phyloP scores from a whole-genome alignment of 2,888 invertebrate genomes.

The Oxystoma pomonae region DNA sequence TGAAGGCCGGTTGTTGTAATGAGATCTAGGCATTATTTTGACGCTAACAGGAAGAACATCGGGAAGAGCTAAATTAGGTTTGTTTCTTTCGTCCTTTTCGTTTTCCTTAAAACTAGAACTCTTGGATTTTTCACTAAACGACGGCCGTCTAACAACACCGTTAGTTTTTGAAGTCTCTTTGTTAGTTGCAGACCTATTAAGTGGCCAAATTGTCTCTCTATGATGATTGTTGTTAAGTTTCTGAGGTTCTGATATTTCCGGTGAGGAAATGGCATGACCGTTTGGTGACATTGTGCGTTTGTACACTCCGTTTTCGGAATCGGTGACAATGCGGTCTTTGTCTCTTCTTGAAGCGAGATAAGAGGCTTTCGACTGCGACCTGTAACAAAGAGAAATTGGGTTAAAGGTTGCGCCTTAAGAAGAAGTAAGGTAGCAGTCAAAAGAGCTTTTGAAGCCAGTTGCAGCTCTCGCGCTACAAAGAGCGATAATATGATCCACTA shows the following conservation, averaged over 20 bases:
- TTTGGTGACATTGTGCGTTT: conserved; percentile 70
- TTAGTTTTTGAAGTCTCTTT: conserved; percentile 36
- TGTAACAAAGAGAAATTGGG: conserved; percentile 47
- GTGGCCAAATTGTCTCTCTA: conserved; percentile 40
- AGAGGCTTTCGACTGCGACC: conserved; percentile 75
- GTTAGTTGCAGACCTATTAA: conserved; percentile 31
- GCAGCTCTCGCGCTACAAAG: too few relatives aligned
- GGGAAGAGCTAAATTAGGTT: conserved; percentile 47
- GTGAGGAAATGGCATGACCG: conserved; percentile 42
- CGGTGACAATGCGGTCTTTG: conserved; percentile 60
- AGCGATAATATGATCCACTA: too few relatives aligned
- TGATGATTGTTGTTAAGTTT: conserved; percentile 28
- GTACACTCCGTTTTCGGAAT: conserved; percentile 70
- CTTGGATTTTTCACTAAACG: conserved; percentile 41
- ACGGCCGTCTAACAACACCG: conserved; percentile 40
- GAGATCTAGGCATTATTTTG: conserved; percentile 45
- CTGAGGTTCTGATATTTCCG: conserved; percentile 33
- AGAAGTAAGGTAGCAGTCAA: too few relatives aligned
- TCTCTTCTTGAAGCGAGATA: conserved; percentile 69
- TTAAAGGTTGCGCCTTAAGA: too few relatives aligned
- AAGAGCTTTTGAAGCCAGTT: too few relatives aligned
- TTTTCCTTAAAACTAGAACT: conserved; percentile 27
- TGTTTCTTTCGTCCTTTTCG: conserved; percentile 33
- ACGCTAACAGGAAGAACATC: conserved; percentile 56
- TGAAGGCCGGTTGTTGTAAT: conserved; percentile 38